Evolutionary conservation across 2,888 invertebrate species (phyloP).

Genomic region (Stenotaenia linearis): DNA sequence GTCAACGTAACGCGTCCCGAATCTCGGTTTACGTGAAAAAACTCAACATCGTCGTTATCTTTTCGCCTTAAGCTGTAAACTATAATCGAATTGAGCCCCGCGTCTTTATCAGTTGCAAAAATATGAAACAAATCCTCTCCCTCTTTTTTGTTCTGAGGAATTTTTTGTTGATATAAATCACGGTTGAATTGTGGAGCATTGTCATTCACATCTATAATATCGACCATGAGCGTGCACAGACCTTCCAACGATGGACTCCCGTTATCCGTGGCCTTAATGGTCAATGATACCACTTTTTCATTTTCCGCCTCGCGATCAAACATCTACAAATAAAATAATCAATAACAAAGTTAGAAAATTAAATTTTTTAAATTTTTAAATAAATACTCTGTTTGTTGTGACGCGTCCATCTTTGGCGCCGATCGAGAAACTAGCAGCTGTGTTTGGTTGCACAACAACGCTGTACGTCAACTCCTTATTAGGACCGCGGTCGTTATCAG

Average conservation of each 20-base stretch:
- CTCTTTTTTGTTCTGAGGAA: slow-evolving; percentile 70
- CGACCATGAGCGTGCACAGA: slow-evolving; percentile 86
- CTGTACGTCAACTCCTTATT: slow-evolving; percentile 70
- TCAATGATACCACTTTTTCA: slow-evolving; percentile 73
- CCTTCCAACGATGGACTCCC: slow-evolving; percentile 84
- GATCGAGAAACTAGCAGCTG: slow-evolving; percentile 64
- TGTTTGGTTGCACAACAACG: slow-evolving; percentile 68
- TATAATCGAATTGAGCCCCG: slow-evolving; percentile 81
- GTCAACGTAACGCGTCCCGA: slow-evolving; percentile 77
- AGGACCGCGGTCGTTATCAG: slow-evolving; percentile 61
- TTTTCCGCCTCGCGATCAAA: slow-evolving; percentile 89
- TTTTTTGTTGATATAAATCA: slow-evolving; percentile 60
- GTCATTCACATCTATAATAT: slow-evolving; percentile 88
- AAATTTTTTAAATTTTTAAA: neutral
- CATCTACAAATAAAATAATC: slow-evolving; percentile 48
- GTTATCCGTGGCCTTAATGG: slow-evolving; percentile 87
- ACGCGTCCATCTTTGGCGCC: slow-evolving; percentile 70
- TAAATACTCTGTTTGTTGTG: slow-evolving; percentile 59
- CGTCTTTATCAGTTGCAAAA: slow-evolving; percentile 87
- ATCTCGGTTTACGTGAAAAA: slow-evolving; percentile 72
- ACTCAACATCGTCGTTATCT: slow-evolving; percentile 52
- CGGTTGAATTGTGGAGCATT: slow-evolving; percentile 70
- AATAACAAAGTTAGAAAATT: neutral
- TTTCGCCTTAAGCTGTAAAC: slow-evolving; percentile 56
- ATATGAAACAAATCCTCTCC: slow-evolving; percentile 76